These are phyloP conservation scores for Caenorhabditis latens DNA, from an alignment of 1,140 invertebrate species.

Conservation along the genomic window DNA sequence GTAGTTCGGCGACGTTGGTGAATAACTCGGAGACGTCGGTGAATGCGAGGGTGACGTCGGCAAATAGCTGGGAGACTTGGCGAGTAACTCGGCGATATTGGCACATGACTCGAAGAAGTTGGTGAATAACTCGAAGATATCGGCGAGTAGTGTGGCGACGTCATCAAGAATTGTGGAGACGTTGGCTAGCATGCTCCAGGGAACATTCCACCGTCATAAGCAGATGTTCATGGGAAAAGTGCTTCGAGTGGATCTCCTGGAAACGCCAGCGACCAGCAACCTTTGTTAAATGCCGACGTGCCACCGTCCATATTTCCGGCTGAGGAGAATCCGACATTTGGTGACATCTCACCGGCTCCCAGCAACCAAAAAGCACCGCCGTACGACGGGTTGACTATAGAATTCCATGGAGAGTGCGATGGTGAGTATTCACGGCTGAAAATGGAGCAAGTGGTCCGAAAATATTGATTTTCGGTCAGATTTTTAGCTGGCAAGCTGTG, in stretches of 20 bases:
- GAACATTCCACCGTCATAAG: slow-evolving; percentile 79
- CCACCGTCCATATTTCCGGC: slow-evolving; percentile 72
- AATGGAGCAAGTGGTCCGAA: slow-evolving; percentile 82
- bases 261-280: slow-evolving; percentile 59
- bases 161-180: slow-evolving; percentile 80
- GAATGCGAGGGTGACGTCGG: slow-evolving; percentile 84
- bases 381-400: slow-evolving; percentile 89
- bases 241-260: slow-evolving; percentile 84
- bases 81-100: slow-evolving; percentile 88
- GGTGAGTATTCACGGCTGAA: slow-evolving; percentile 87
- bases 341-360: slow-evolving; percentile 91
- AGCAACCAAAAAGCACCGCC: slow-evolving; percentile 87
- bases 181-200: slow-evolving; percentile 36
- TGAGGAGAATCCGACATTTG: slow-evolving; percentile 91
- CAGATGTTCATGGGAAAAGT: slow-evolving; percentile 81
- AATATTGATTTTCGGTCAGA: not conserved
- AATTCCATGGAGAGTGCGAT: slow-evolving; percentile 93
- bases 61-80: slow-evolving; percentile 85
- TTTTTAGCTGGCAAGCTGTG: not conserved
- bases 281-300: slow-evolving; percentile 65
- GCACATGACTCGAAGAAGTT: slow-evolving; percentile 81
- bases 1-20: slow-evolving; percentile 85
- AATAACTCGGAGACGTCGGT: slow-evolving; percentile 83
- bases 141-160: slow-evolving; percentile 81
- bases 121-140: slow-evolving; percentile 82